Conservation (phyloP, 2,888 invertebrate species). For the Drepanosiphum platanoidis region DNA sequence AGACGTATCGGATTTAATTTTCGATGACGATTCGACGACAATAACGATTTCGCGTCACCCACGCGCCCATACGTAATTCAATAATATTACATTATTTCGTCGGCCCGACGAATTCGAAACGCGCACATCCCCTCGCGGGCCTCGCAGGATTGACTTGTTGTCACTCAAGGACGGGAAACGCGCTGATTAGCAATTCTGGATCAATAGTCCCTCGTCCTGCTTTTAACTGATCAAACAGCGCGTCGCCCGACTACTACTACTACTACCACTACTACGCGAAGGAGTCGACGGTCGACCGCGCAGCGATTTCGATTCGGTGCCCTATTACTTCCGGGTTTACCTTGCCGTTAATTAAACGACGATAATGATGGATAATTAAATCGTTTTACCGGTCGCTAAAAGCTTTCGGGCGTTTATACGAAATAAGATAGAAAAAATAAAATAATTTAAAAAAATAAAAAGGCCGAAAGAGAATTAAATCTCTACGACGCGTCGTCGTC, state of each 20-base stretch:
- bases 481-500: no score
- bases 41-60: not conserved
- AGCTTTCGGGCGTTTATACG: not conserved
- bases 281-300: not conserved
- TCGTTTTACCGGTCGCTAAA: constrained; percentile 18
- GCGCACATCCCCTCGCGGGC: not conserved
- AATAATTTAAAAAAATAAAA: not conserved
- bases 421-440: not conserved
- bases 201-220: constrained; percentile 34
- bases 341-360: not conserved
- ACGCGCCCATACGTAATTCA: not conserved
- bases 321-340: not conserved
- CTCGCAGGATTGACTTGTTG: constrained; percentile 15
- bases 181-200: constrained; percentile 38
- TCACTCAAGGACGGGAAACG: constrained; percentile 17
- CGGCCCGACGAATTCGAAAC: not conserved
- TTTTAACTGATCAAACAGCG: constrained; percentile 52
- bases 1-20: constrained; percentile 16
- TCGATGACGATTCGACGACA: not conserved
- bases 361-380: not conserved
- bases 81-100: constrained; percentile 28
- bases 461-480: not conserved
- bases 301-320: not conserved
- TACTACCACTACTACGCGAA: not conserved
- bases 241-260: not conserved